Percentiles rank a stretch among this genome's conserved stretches.
Evolutionary conservation across 2,797 vertebrate genomes (phyloP).

Genomic region (Ispidina lecontei): DNA sequence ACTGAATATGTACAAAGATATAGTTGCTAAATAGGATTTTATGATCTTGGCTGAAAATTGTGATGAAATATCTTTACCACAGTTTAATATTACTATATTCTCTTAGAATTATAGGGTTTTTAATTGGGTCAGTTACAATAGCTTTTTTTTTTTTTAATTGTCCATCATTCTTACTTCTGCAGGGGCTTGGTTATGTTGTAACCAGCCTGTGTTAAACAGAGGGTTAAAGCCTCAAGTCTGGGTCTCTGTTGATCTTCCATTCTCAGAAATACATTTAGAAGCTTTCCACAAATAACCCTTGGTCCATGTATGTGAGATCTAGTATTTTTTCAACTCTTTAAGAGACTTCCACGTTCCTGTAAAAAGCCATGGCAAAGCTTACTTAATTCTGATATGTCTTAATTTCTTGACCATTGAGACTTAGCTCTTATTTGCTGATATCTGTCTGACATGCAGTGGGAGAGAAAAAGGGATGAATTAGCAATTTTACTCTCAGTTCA

Average conservation of each 20-base stretch:
- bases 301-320: background rate
- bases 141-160: background rate
- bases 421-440: background rate
- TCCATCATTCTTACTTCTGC: background rate
- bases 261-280: background rate
- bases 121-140: background rate
- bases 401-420: background rate
- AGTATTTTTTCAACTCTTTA: background rate
- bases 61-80: background rate
- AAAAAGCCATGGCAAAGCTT: background rate
- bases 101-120: background rate
- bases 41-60: background rate
- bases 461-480: background rate
- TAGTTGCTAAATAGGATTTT: background rate
- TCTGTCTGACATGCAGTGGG: accelerated
- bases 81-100: background rate
- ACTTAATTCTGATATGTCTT: background rate
- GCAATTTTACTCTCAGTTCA: background rate
- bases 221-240: background rate
- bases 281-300: background rate
- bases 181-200: background rate
- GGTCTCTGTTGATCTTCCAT: background rate
- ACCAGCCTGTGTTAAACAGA: background rate
- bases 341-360: background rate
- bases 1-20: no score